These are phyloP conservation scores for Panopea generosa DNA, from an alignment of 2,888 invertebrate genomes.

Conservation along the genomic window DNA sequence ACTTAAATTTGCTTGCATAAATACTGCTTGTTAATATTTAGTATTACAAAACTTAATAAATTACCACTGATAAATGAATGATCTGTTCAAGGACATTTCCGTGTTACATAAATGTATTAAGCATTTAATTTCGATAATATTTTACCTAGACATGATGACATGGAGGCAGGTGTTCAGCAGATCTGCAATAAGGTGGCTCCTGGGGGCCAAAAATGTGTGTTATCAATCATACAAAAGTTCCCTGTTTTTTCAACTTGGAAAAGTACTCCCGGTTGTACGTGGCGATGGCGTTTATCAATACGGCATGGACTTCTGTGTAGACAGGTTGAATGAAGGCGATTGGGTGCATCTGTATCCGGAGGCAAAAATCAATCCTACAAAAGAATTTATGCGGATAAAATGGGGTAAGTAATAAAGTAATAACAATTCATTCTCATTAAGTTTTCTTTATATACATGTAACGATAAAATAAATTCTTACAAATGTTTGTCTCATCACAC, in stretches of 20 bases:
- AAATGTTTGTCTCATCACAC: too few relatives aligned
- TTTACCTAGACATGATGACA: constrained; percentile 88
- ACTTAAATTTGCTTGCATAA: too few relatives aligned
- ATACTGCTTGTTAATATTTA: too few relatives aligned
- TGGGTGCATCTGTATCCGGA: constrained; percentile 99
- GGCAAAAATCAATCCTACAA: constrained; percentile 94
- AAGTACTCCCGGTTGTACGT: constrained; percentile 96
- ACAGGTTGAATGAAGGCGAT: constrained; percentile 92
- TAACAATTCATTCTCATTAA: too few relatives aligned
- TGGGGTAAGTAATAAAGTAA: constrained; percentile 89
- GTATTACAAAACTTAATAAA: too few relatives aligned
- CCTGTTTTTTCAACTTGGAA: constrained; percentile 96
- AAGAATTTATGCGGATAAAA: constrained; percentile 93
- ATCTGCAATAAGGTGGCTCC: constrained; percentile 92
- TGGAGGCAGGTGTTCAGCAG: constrained; percentile 47
- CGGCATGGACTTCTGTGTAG: constrained; percentile 96
- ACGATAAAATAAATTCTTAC: too few relatives aligned
- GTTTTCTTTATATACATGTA: too few relatives aligned
- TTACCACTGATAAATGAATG: too few relatives aligned
- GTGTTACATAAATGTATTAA: too few relatives aligned
- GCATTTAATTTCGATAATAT: too few relatives aligned
- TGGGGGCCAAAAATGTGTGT: constrained; percentile 98
- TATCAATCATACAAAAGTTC: constrained; percentile 94
- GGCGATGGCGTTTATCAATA: constrained; percentile 93
- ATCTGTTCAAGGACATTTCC: too few relatives aligned